These are phyloP conservation scores for Scolopax mira DNA, from an alignment of 2,113 vertebrate species.

Conservation along the genomic window DNA sequence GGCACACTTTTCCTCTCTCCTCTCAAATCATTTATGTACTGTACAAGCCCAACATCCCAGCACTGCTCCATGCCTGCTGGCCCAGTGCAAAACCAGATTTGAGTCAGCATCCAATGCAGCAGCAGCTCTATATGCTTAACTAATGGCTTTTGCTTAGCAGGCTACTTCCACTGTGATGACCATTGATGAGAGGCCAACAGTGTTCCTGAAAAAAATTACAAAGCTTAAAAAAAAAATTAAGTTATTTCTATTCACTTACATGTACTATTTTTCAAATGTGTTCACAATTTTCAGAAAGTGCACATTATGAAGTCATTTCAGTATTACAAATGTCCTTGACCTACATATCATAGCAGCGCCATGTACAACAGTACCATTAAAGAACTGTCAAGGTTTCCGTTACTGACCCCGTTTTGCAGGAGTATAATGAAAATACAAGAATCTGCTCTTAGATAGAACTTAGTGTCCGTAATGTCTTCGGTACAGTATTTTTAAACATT, in stretches of 20 bases:
- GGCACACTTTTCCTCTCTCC: conserved; percentile 30
- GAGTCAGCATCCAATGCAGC: background rate
- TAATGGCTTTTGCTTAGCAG: background rate
- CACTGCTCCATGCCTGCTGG: conserved; percentile 49
- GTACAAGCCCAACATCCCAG: conserved; percentile 2
- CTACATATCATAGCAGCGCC: background rate
- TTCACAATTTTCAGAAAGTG: conserved; percentile 27
- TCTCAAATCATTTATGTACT: background rate
- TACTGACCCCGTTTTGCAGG: background rate
- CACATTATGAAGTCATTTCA: conserved; percentile 29
- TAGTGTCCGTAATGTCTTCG: background rate
- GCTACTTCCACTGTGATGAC: conserved; percentile 28
- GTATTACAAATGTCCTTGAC: conserved; percentile 3
- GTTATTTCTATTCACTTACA: background rate
- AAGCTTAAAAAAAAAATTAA: background rate
- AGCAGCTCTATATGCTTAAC: conserved; percentile 1
- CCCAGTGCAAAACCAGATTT: background rate
- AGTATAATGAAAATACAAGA: background rate
- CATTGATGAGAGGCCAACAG: background rate
- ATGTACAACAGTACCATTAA: background rate
- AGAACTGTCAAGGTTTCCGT: background rate
- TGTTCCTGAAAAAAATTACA: conserved; percentile 3
- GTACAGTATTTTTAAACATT: background rate
- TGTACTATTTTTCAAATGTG: background rate
- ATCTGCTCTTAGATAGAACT: background rate